Conservation (phyloP, 2,888 invertebrate genomes). For the Calameuta pallipes region DNA sequence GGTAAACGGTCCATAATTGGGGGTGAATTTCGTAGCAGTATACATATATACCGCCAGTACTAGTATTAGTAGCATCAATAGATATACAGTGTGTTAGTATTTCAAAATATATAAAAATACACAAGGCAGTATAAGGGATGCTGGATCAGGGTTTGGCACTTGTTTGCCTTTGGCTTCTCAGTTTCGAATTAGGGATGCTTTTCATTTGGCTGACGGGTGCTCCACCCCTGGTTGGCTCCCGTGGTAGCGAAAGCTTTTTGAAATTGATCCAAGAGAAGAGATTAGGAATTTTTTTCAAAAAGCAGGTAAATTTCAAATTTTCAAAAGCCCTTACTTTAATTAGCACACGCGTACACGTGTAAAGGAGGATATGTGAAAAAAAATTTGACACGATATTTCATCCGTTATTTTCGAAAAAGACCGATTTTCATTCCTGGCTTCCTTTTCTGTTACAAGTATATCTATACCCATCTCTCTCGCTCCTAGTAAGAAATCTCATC, state of each 20-base stretch:
- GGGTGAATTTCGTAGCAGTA: slow-evolving; percentile 10
- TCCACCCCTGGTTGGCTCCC: slow-evolving; percentile 62
- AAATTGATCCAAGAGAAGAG: not conserved
- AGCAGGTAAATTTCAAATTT: not conserved
- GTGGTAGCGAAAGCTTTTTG: slow-evolving; percentile 47
- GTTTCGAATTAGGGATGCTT: slow-evolving; percentile 65
- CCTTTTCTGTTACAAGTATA: too few relatives aligned
- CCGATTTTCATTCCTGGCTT: too few relatives aligned
- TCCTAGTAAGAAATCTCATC: slow-evolving; percentile 29
- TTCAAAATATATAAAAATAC: not conserved
- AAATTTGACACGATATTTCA: too few relatives aligned
- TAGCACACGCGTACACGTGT: too few relatives aligned
- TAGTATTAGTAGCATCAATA: not conserved
- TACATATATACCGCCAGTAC: not conserved
- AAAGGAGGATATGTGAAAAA: too few relatives aligned
- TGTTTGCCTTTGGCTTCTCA: slow-evolving; percentile 61
- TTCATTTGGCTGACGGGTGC: slow-evolving; percentile 63
- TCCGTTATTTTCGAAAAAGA: too few relatives aligned
- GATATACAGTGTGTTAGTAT: not conserved
- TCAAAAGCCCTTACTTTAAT: not conserved
- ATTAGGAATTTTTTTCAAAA: not conserved
- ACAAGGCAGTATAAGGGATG: slow-evolving; percentile 20
- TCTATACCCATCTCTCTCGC: not conserved
- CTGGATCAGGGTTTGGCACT: slow-evolving; percentile 47
- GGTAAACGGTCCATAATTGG: slow-evolving; percentile 38